These are phyloP conservation scores for Pungitius pungitius DNA, from an alignment of 2,113 vertebrate species.

Conservation along the genomic window DNA sequence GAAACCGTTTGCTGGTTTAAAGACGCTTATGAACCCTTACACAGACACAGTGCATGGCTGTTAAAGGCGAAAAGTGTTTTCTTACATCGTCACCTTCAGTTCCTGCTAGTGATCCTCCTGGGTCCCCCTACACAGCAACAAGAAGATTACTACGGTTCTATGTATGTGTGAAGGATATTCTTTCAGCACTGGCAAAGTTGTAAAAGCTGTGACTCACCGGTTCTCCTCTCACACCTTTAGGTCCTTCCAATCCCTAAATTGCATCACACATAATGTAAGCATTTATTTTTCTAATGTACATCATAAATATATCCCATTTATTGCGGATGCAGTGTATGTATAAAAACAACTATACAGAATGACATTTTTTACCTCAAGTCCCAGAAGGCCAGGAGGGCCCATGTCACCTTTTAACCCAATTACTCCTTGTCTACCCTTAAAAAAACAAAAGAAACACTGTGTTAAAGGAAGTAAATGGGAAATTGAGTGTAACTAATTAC, in stretches of 20 bases:
- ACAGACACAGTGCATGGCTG: not conserved
- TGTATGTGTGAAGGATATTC: not conserved
- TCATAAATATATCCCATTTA: not conserved
- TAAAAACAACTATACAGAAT: not conserved
- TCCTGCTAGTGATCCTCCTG: conserved; percentile 57
- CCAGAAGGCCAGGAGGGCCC: conserved; percentile 38
- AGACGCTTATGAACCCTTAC: not conserved
- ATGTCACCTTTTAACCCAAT: conserved; percentile 37
- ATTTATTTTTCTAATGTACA: not conserved
- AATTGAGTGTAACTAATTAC: not conserved
- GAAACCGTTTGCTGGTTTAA: not conserved
- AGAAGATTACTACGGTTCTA: conserved; percentile 2
- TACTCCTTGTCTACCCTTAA: conserved; percentile 56
- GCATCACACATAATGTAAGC: not conserved
- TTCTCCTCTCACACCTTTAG: conserved; percentile 48
- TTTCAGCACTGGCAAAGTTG: not conserved
- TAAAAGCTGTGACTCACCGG: conserved; percentile 52
- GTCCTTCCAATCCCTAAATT: conserved; percentile 50
- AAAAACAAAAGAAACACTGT: not conserved
- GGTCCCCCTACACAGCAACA: conserved; percentile 50
- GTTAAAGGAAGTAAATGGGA: not conserved
- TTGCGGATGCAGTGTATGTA: not conserved
- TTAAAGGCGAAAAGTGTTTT: not conserved
- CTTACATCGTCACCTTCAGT: conserved; percentile 64
- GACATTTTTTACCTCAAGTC: conserved; percentile 34